phyloP scores from a whole-genome alignment of 2,113 vertebrate genomes.

The Microtus richardsoni region DNA sequence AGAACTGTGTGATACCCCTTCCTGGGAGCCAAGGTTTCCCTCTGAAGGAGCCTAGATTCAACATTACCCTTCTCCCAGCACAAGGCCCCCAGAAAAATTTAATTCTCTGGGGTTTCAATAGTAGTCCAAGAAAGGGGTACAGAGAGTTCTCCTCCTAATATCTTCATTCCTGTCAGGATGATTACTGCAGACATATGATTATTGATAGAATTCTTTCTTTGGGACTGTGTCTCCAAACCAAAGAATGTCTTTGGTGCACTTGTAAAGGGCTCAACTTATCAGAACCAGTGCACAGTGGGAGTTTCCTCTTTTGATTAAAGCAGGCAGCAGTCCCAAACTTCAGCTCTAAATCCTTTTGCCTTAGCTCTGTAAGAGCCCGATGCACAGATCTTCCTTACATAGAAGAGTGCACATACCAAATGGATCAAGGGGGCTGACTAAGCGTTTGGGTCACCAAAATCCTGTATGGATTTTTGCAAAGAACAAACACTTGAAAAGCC shows the following conservation, averaged over 20 bases:
- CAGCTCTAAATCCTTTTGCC: background rate
- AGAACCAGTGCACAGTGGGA: background rate
- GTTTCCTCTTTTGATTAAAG: background rate
- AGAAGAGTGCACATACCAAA: accelerated
- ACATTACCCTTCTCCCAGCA: background rate
- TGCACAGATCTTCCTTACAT: accelerated
- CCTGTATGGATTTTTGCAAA: background rate
- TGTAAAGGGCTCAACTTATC: background rate
- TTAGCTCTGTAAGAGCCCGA: too few species aligned
- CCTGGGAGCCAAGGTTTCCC: background rate
- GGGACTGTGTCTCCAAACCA: background rate
- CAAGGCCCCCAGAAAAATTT: background rate
- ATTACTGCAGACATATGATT: too few species aligned
- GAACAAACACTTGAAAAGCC: background rate
- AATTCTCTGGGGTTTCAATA: background rate
- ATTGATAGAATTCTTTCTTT: background rate
- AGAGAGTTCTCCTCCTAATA: background rate
- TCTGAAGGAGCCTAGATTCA: background rate
- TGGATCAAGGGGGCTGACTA: accelerated
- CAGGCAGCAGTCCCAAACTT: background rate
- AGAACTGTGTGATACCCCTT: background rate
- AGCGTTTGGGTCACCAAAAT: background rate
- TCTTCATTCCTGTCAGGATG: background rate
- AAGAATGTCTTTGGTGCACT: background rate
- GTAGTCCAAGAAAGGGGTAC: background rate